Evolutionary conservation across 2,888 invertebrate species (phyloP), one percentile per base, ranked within the genome.

Genomic region (Gibbula magus): DNA sequence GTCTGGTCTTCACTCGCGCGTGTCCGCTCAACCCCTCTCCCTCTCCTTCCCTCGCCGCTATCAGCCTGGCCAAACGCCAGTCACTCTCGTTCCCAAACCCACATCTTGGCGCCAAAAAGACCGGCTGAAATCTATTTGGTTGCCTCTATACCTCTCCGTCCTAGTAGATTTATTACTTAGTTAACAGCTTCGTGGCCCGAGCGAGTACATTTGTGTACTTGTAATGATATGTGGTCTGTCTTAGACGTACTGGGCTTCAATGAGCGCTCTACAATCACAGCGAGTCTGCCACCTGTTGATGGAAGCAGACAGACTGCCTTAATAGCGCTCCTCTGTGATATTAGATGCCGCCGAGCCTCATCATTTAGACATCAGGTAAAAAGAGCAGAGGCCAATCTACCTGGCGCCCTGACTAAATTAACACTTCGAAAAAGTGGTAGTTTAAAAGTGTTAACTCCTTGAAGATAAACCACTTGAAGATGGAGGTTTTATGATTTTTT

Each of bases 81-180:
- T 29, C 61, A 29, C 61, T 29, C 61, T 61, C 29, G 29, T 61
- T 61, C 61, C 61, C 61, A 61, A 25, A 61, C 61, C 61, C 29
- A 61, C 13, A 25, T 61, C 61, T 61, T 61, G 61, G 61, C 61
- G 61, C 61, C 61, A 61, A 61, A 61, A 61, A 61, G 61, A 61
- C 61, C 61, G 29, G 7, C 61, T 61, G 61, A 61, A 61, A 61
- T 61, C 61, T 61, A 61, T 61, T 61, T 29, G 61, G 61, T 61
- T 25, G 16, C 29, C 61, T 61, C 61, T 29, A 25, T 61, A 61
- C 29, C 61, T 29, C 61, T 61, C 16, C 29, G 61, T 22, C 61
- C 61, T 29, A 25, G 61, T 61, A 61, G 61, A 61, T 61, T 61
- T 61, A 61, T 61, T 25, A 61, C 61, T 61, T 61, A 61, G 29